Evolutionary conservation across 2,888 invertebrate genomes (phyloP).

Genomic region (Coleophora flavipennella): DNA sequence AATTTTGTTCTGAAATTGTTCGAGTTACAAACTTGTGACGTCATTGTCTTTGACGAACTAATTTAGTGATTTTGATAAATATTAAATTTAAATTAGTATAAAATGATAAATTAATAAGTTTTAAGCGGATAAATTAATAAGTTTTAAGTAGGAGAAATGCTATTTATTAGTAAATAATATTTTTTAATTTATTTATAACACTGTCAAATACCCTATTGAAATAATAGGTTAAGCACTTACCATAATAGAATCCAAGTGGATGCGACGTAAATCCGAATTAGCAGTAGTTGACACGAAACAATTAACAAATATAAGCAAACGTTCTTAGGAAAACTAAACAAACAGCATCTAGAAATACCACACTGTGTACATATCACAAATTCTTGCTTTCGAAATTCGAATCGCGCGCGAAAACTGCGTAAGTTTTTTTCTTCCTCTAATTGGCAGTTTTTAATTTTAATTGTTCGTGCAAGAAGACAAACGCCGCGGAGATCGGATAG

Average conservation of each 20-base stretch:
- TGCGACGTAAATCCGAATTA: slow-evolving; percentile 12
- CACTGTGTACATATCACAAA: slow-evolving; percentile 28
- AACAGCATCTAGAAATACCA: slow-evolving; percentile 17
- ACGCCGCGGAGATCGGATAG: slow-evolving; percentile 17
- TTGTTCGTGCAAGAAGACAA: slow-evolving; percentile 29
- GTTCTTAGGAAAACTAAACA: slow-evolving; percentile 8
- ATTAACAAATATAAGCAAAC: too few species aligned
- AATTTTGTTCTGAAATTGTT: too few species aligned
- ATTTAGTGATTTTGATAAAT: too few species aligned
- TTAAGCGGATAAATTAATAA: too few species aligned
- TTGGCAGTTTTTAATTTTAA: slow-evolving; percentile 23
- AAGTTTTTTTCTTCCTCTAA: slow-evolving; percentile 23
- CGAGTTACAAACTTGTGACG: too few species aligned
- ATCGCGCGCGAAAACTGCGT: slow-evolving; percentile 24
- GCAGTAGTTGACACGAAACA: neutral
- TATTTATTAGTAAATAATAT: too few species aligned
- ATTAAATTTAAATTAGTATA: too few species aligned
- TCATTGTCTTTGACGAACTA: too few species aligned
- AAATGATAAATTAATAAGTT: too few species aligned
- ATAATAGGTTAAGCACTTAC: slow-evolving; percentile 15
- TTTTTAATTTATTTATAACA: too few species aligned
- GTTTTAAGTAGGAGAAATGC: too few species aligned
- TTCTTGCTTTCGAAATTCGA: slow-evolving; percentile 22
- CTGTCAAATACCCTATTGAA: too few species aligned
- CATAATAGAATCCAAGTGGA: slow-evolving; percentile 18